Evolutionary conservation across 2,888 invertebrate species (phyloP).

Genomic region (Helleia helle): DNA sequence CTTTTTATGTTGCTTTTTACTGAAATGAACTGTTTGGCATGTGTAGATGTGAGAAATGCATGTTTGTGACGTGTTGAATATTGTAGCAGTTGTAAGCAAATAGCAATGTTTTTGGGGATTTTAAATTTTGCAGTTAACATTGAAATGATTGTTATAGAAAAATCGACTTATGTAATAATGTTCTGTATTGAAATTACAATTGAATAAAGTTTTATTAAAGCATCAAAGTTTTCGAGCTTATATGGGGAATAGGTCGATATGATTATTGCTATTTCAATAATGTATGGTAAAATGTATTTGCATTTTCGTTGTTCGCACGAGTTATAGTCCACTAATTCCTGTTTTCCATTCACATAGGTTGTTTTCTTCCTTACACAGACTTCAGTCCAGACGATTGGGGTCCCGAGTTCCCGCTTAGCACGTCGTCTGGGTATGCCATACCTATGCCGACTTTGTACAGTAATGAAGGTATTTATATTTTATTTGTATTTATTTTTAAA

Average conservation of each 20-base stretch:
- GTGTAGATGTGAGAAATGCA: slow-evolving; percentile 35
- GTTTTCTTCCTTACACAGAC: slow-evolving; percentile 73
- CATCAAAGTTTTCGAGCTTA: background rate
- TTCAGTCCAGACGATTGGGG: slow-evolving; percentile 78
- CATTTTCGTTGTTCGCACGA: slow-evolving; percentile 15
- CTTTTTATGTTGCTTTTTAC: slow-evolving; percentile 36
- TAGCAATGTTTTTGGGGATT: slow-evolving; percentile 9
- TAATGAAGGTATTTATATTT: slow-evolving; percentile 74
- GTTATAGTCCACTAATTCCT: slow-evolving; percentile 45
- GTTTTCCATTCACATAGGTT: slow-evolving; percentile 69
- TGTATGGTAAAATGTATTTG: slow-evolving; percentile 1
- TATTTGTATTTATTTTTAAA: no score
- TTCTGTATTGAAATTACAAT: background rate
- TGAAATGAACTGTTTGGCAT: slow-evolving; percentile 68
- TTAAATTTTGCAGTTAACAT: background rate
- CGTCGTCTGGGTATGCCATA: slow-evolving; percentile 71
- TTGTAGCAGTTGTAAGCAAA: slow-evolving; percentile 8
- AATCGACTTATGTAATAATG: background rate
- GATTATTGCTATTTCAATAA: background rate
- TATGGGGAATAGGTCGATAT: background rate
- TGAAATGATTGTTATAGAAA: background rate
- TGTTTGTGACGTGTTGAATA: background rate
- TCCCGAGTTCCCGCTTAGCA: slow-evolving; percentile 74
- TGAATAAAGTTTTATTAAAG: background rate
- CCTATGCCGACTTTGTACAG: slow-evolving; percentile 89